These are phyloP conservation scores for Tor tambroides DNA, from an alignment of 2,113 vertebrate species.

Conservation along the genomic window DNA sequence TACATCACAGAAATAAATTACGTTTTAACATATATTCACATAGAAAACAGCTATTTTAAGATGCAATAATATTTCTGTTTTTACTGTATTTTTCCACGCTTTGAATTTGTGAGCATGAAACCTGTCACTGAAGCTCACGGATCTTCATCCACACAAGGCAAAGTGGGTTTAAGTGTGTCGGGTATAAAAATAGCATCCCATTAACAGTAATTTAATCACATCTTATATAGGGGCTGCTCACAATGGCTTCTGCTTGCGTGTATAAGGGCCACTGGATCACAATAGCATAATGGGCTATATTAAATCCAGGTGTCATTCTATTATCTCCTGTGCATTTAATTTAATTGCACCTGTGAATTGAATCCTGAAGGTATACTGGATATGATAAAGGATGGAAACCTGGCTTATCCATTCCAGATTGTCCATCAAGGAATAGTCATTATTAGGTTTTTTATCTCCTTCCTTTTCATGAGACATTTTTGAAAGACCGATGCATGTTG, in stretches of 20 bases:
- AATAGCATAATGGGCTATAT: constrained; percentile 17
- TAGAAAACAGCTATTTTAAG: no score
- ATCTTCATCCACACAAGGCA: neutral
- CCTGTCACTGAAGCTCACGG: neutral
- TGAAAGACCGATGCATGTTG: neutral
- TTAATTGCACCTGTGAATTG: constrained; percentile 22
- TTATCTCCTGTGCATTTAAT: constrained; percentile 14
- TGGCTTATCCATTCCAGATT: neutral
- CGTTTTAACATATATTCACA: no score
- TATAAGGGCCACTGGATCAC: constrained; percentile 5
- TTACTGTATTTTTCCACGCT: no score
- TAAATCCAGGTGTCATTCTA: constrained; percentile 26
- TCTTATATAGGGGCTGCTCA: constrained; percentile 35
- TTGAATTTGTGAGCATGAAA: neutral
- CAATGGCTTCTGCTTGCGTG: constrained; percentile 1
- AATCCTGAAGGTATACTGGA: neutral
- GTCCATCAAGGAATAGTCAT: neutral
- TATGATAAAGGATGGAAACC: neutral
- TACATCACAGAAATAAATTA: no score
- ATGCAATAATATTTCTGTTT: no score
- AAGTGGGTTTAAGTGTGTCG: constrained; percentile 30
- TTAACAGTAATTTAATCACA: constrained; percentile 65
- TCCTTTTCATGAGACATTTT: neutral
- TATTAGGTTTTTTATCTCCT: neutral
- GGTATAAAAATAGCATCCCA: constrained; percentile 67